Base-by-base conservation (phyloP, 2,113 vertebrate species). In the Eleginops maclovinus region DNA sequence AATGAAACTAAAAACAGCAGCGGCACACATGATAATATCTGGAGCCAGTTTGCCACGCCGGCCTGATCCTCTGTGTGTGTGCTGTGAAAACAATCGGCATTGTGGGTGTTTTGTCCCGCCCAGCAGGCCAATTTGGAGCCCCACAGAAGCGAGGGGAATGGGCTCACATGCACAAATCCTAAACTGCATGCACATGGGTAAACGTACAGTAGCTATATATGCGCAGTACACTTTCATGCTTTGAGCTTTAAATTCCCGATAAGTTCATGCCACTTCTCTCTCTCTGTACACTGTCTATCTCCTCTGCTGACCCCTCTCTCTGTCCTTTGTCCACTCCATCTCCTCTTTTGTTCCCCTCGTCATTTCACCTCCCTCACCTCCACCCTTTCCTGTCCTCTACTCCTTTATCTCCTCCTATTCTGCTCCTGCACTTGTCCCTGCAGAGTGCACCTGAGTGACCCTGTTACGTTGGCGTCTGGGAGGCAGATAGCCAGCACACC, bases 361-460 rank as follows among this genome's bases (percentile, higher is more conserved):
- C 77, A 26, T 65, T 72, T 62, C 54, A 19, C 77, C 64, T 76
- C 72, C 69, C 66, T 77, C 69, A 58, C 66, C 79, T 87, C 66
- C 77, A 66, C 73, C 78, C 72, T 6, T 13, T 28, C 75, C 61
- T 71, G 69, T 70, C 63, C 76, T 54, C 49, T 58, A 66, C 46
- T 26, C 49, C 72, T 79, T 77, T 88, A 82, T 89, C 82, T 81
- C 65, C 70, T 63, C 72, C 22, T 28, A 47, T 75, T 84, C 82
- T 78, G 69, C 82, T 72, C 60, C 71, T 73, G 71, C 68, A 77
- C 82, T 86, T 66, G 74, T 83, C 83, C 80, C 76, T 28, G 19
- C 72, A 85, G 76, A 87, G 80, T 81, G 79, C 88, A 89, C 89
- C 87, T 85, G 87, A 90, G 79, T 79, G 84, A 92, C 87, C 85